These are phyloP conservation scores for Agelas oroides DNA, from an alignment of 37 sponge, comb jelly and placozoan genomes.

Conservation along the genomic window DNA sequence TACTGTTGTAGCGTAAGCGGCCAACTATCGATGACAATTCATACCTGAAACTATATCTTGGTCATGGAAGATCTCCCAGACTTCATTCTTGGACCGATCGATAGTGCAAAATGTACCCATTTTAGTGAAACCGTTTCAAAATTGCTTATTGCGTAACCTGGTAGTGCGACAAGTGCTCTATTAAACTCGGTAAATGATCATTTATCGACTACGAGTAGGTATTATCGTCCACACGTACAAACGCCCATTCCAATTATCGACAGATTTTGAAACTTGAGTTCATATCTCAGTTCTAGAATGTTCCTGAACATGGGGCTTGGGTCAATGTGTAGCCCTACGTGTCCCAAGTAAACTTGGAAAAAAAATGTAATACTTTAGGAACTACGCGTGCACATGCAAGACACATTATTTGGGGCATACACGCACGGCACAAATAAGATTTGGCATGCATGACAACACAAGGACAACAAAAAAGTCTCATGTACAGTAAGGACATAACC, in stretches of 20 bases:
- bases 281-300: not conserved
- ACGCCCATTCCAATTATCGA: slow-evolving; percentile 8
- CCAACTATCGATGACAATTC: slow-evolving; percentile 3
- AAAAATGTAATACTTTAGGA: not conserved
- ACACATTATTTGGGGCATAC: not conserved
- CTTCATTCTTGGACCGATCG: slow-evolving; percentile 15
- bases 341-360: not conserved
- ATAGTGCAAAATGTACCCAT: not conserved
- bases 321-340: not conserved
- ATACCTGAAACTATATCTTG: slow-evolving; percentile 1
- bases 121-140: not conserved
- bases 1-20: slow-evolving; percentile 13
- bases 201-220: not conserved
- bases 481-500: slow-evolving; percentile 10
- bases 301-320: slow-evolving; percentile 1
- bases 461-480: no score
- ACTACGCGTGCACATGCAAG: not conserved
- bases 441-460: no score
- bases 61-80: not conserved
- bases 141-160: not conserved
- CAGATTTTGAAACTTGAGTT: not conserved
- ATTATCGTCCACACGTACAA: slow-evolving; percentile 15
- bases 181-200: not conserved
- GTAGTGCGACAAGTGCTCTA: not conserved
- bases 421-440: no score